A percentile compares a stretch with the other conserved stretches of the same genome.
Evolutionary conservation across 2,888 invertebrate genomes (phyloP).

Genomic region (Drosophila barbarae): DNA sequence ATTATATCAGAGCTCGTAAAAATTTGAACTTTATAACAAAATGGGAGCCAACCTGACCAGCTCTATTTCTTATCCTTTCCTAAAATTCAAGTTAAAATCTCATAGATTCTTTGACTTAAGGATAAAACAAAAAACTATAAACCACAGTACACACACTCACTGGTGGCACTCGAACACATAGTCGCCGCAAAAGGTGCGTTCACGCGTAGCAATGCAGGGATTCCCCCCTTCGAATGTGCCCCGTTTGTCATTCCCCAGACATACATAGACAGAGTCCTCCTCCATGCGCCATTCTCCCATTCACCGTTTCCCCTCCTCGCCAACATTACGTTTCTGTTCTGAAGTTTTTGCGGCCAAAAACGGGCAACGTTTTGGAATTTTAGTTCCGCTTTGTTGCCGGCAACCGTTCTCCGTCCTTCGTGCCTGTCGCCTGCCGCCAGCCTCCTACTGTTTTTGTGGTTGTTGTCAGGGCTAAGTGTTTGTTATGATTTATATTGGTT

Average conservation of each 20-base stretch:
- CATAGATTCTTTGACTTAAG: too few relatives aligned
- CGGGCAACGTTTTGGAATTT: constrained; percentile 74
- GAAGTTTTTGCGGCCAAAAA: constrained; percentile 69
- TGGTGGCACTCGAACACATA: constrained; percentile 17
- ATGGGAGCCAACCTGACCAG: too few relatives aligned
- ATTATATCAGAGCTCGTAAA: neutral
- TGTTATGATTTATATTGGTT: constrained; percentile 79
- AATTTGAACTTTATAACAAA: too few relatives aligned
- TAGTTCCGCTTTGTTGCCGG: constrained; percentile 71
- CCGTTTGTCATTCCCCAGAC: constrained; percentile 42
- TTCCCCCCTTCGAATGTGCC: constrained; percentile 5
- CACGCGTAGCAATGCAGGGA: constrained; percentile 71
- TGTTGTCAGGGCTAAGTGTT: constrained; percentile 71
- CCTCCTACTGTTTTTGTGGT: constrained; percentile 35
- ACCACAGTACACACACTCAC: constrained; percentile 19
- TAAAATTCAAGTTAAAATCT: too few relatives aligned
- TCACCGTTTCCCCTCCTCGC: neutral
- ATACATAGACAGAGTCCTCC: constrained; percentile 10
- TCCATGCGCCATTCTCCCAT: neutral
- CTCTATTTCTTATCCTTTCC: neutral
- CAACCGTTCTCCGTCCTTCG: neutral
- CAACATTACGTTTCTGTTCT: constrained; percentile 52
- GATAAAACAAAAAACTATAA: neutral
- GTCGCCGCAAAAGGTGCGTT: constrained; percentile 65
- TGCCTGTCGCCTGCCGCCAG: neutral